Conservation (phyloP, 2,113 vertebrate species). For the Perca fluviatilis region DNA sequence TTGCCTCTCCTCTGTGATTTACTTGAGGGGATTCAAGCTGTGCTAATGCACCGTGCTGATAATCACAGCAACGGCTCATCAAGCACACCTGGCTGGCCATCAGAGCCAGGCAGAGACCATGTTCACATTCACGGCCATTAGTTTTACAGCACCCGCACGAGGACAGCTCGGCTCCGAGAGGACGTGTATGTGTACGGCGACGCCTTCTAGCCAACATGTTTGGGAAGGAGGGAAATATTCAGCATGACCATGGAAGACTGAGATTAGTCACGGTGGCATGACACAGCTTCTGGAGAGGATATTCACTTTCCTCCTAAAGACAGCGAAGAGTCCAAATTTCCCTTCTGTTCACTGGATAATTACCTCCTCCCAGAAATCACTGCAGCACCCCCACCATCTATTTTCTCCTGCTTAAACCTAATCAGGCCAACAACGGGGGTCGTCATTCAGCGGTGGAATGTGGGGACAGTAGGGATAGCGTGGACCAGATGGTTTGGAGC, state of each 20-base stretch:
- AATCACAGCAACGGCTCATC: conserved; percentile 84
- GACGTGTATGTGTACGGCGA: conserved; percentile 19
- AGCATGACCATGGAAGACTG: conserved; percentile 37
- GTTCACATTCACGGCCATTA: conserved; percentile 81
- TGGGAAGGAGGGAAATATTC: conserved; percentile 33
- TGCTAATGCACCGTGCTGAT: conserved; percentile 77
- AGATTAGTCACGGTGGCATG: conserved; percentile 56
- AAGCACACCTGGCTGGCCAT: conserved; percentile 81
- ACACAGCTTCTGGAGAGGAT: conserved; percentile 40
- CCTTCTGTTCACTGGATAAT: conserved; percentile 63
- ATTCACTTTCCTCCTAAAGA: conserved; percentile 43
- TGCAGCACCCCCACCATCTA: conserved; percentile 41
- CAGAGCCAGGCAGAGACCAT: conserved; percentile 67
- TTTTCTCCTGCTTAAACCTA: conserved; percentile 52
- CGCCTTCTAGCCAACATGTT: conserved; percentile 22
- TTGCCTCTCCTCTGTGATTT: conserved; percentile 73
- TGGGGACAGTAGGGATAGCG: conserved; percentile 55
- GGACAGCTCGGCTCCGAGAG: conserved; percentile 24
- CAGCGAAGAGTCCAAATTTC: conserved; percentile 42
- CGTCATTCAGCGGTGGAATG: conserved; percentile 34
- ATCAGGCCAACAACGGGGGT: conserved; percentile 56
- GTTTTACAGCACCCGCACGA: conserved; percentile 69
- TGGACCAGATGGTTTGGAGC: conserved; percentile 67
- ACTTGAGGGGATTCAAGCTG: conserved; percentile 77
- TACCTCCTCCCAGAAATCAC: conserved; percentile 51